Conservation (phyloP, 2,888 invertebrate species). For the Cheilosia soror region DNA sequence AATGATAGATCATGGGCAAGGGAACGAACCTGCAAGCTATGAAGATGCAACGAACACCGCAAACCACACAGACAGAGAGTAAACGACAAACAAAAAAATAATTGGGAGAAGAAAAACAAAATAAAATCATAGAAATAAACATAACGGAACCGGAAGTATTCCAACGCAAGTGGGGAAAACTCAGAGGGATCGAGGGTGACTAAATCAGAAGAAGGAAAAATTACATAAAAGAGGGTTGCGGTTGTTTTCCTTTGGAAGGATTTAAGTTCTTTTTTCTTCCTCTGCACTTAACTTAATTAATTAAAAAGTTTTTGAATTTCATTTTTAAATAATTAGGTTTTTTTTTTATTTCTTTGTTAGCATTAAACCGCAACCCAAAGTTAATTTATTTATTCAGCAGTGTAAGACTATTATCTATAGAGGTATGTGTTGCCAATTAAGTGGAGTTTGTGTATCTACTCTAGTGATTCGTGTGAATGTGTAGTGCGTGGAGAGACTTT, state of each 20-base stretch:
- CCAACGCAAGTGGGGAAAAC: neutral
- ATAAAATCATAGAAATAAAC: slow-evolving; percentile 24
- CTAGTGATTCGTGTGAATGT: slow-evolving; percentile 57
- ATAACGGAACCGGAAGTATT: slow-evolving; percentile 71
- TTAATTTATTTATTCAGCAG: slow-evolving; percentile 22
- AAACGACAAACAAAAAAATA: slow-evolving; percentile 61
- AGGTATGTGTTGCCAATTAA: slow-evolving; percentile 1
- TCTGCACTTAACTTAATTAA: slow-evolving; percentile 22
- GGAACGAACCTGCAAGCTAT: slow-evolving; percentile 86
- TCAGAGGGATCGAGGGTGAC: neutral
- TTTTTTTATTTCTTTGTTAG: too few relatives aligned
- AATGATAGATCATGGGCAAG: slow-evolving; percentile 90
- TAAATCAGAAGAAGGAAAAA: neutral
- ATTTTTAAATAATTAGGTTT: too few relatives aligned
- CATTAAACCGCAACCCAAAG: slow-evolving; percentile 41
- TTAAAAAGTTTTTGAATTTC: slow-evolving; percentile 47
- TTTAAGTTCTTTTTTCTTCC: slow-evolving; percentile 37
- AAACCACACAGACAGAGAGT: slow-evolving; percentile 80
- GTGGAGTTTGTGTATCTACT: slow-evolving; percentile 20
- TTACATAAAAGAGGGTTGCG: slow-evolving; percentile 49
- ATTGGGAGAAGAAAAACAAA: slow-evolving; percentile 36
- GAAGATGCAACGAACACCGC: slow-evolving; percentile 84
- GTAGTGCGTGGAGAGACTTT: slow-evolving; percentile 30
- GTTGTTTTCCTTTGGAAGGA: slow-evolving; percentile 44
- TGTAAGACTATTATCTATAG: slow-evolving; percentile 44